phyloP scores from a whole-genome alignment of 2,888 invertebrate genomes.

The Tetanocera ferruginea region DNA sequence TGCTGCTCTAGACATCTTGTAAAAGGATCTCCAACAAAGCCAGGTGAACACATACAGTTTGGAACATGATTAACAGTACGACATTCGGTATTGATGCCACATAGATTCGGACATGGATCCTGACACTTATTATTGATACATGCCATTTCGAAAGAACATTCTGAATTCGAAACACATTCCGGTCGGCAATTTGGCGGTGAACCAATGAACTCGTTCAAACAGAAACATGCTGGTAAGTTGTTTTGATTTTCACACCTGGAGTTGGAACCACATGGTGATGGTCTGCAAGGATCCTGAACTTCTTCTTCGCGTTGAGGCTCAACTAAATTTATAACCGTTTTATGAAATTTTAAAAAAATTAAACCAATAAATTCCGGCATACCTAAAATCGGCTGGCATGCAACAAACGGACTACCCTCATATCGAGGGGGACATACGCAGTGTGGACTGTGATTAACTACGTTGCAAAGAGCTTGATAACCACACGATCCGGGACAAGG shows the following conservation, averaged over 20 bases:
- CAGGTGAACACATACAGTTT: slow-evolving; percentile 77
- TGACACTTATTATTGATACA: slow-evolving; percentile 83
- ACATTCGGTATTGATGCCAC: slow-evolving; percentile 80
- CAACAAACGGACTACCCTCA: slow-evolving; percentile 75
- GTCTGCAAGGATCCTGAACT: slow-evolving; percentile 71
- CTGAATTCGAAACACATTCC: slow-evolving; percentile 80
- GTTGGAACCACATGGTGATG: slow-evolving; percentile 80
- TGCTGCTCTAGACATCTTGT: slow-evolving; percentile 71
- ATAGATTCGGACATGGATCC: slow-evolving; percentile 82
- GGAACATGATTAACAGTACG: slow-evolving; percentile 82
- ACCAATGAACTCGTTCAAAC: slow-evolving; percentile 77
- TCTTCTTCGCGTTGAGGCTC: slow-evolving; percentile 50
- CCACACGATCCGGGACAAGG: slow-evolving; percentile 83
- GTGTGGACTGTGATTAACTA: slow-evolving; percentile 81
- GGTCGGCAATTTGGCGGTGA: slow-evolving; percentile 81
- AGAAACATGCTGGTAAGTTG: slow-evolving; percentile 80
- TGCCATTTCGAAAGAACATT: slow-evolving; percentile 79
- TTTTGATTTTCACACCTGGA: slow-evolving; percentile 78
- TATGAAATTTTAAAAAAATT: background rate
- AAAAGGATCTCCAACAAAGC: slow-evolving; percentile 82
- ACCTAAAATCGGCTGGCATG: slow-evolving; percentile 69
- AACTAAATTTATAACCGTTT: slow-evolving; percentile 45
- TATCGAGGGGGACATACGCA: slow-evolving; percentile 78
- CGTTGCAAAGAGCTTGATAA: slow-evolving; percentile 76
- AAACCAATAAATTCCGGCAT: slow-evolving; percentile 15